phyloP scores from a whole-genome alignment of 2,888 invertebrate species.

The Malthinus flaveolus region DNA sequence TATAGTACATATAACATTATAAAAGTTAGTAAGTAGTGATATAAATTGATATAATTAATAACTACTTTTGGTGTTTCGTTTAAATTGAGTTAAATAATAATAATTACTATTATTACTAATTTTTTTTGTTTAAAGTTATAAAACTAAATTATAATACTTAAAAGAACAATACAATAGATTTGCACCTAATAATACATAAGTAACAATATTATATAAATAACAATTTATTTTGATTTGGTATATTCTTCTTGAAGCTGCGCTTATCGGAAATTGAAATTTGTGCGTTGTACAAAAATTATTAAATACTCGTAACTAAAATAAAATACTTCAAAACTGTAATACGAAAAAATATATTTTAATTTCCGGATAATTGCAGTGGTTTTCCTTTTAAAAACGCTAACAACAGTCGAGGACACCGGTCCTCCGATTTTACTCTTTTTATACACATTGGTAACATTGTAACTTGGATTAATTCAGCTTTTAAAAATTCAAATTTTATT shows the following conservation, averaged over 20 bases:
- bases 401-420: no score
- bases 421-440: no score
- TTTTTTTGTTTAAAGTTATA: background rate
- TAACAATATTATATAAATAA: constrained; percentile 16
- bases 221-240: constrained; percentile 17
- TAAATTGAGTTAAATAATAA: constrained; percentile 15
- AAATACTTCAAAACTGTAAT: no score
- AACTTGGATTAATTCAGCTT: background rate
- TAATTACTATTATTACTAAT: constrained; percentile 1
- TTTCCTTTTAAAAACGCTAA: no score
- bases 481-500: constrained; percentile 5
- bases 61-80: constrained; percentile 26
- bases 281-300: no score
- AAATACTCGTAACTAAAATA: no score
- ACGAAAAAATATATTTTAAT: no score
- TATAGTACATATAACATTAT: constrained; percentile 12
- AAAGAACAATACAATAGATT: constrained; percentile 24
- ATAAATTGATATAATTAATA: constrained; percentile 22
- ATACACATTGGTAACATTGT: constrained; percentile 21
- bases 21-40: constrained; percentile 20
- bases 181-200: constrained; percentile 24
- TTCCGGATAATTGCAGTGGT: no score
- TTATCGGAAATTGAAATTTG: no score
- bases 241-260: constrained; percentile 4
- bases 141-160: constrained; percentile 27